Evolutionary conservation across 2,888 invertebrate genomes (phyloP), one percentile per base, ranked within the genome.

Genomic region (Eupeodes luniger): DNA sequence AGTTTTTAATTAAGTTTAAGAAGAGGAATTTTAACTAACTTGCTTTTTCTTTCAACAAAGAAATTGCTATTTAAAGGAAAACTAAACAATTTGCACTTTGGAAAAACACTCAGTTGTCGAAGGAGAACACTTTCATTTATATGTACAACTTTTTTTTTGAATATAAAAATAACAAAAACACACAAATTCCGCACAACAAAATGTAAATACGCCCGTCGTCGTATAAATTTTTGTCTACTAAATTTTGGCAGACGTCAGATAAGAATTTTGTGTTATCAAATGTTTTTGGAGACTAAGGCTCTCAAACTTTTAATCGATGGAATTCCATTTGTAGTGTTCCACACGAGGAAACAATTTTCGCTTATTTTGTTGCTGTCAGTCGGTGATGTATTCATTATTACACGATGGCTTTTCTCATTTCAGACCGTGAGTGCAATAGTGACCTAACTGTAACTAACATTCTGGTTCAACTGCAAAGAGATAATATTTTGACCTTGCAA

Each of bases 171-270:
- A 62, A 80, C 72, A 80, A 87, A 84, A 80, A 87, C 76, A 72
- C 74, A 77, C 79, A 83, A 81, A 77, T 1, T 57, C 53, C 53
- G 61, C 80, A 72, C 72, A 75, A 81, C 70, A 84, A 88, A 85
- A 74, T 70, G 85, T 88, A 88, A 88, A 88, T 81, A 88, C 85
- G 88, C 85, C 87, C 87, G 87, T 84, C 79, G 47, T 27, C 27
- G 27, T 27, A 27, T 49, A 49, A 19, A 47, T 67, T 1, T 77
- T 77, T 76, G 72, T 72, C 47, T 72, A 69, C 36, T 74, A 49
- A 19, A 11, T 44, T 40, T 9, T 82, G 82, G 49, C 82, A 85
- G 75, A 27, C 57, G 85, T 57, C 81, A 82, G 49, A 27, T 47
- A 12, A 34, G 44, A 11, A 12, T n/a, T 76, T 34, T 49, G 34